Evolutionary conservation across 1,140 invertebrate genomes (phyloP), one percentile per base, ranked within the genome.

Genomic region (Pseudomyrmex sp.): DNA sequence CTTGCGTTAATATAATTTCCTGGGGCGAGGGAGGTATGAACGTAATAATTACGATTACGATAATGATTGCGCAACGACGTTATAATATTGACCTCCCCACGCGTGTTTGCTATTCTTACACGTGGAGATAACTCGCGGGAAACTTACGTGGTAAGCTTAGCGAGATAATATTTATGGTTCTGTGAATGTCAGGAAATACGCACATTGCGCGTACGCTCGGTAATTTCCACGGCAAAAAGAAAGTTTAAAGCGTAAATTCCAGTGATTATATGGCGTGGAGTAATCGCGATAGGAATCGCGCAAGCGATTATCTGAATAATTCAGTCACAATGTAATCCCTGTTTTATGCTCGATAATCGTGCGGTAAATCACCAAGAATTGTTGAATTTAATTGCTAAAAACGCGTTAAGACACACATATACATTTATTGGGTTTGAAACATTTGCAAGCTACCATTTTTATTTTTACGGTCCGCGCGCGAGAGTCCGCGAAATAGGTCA

Each of bases 161-260:
- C n/a, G 76, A 18, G 63, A 69, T 72, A 61, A 80, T 58, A 75
- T 83, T 83, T 76, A 83, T 50, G 50, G 2, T 76, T 63, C 20
- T 20, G n/a, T 48, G 52, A 65, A 35, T 35, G 52, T 63, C 54
- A 46, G 72, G 59, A 62, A 82, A 76, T 50, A 66, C 8, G 35
- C 58, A 9, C 5, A 18, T 23, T 20, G 15, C 23, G 61, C 35
- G 13, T 76, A 50, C 4, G 35, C 50, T 2, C 15, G 50, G 20
- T 76, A 26, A 15, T 65, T 76, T 66, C 35, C 15, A 52, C 15
- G 15, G 10, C 23, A 50, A 59, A 83, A 75, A 66, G 59, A 59
- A 20, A 20, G 18, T 83, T 12, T 83, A 77, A 44, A 58, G 50
- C 20, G 35, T 66, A 77, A 83, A 77, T 52, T 65, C 48, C 50